These are phyloP conservation scores for Trissonchulus sp. DNA, from an alignment of 2,888 invertebrate species.

Conservation along the genomic window DNA sequence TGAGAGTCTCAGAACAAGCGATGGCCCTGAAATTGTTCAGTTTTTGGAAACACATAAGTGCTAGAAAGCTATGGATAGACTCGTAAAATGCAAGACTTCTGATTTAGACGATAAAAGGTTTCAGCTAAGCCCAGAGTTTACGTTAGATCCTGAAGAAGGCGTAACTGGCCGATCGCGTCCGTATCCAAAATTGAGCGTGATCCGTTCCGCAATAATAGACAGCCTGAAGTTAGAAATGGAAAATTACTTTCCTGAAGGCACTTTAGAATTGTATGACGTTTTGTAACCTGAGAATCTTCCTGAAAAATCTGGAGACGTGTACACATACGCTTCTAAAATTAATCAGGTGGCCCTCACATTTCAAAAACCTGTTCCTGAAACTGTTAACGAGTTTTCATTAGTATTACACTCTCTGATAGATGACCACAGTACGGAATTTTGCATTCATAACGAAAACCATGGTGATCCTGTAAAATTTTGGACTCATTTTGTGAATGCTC, in stretches of 20 bases:
- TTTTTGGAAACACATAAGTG: too few species aligned
- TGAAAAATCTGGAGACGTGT: not conserved
- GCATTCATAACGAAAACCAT: slow-evolving; percentile 2
- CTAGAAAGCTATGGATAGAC: not conserved
- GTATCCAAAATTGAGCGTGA: not conserved
- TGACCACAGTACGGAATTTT: slow-evolving; percentile 5
- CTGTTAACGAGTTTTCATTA: not conserved
- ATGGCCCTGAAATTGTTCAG: too few species aligned
- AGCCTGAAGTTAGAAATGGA: not conserved
- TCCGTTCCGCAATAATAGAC: not conserved
- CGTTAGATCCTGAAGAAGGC: not conserved
- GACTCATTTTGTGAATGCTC: slow-evolving; percentile 13
- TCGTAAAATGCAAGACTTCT: not conserved
- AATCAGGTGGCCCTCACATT: not conserved
- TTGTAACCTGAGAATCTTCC: not conserved
- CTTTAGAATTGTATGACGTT: not conserved
- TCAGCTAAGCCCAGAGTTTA: not conserved
- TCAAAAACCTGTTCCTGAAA: not conserved
- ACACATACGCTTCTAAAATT: not conserved
- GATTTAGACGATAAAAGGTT: slow-evolving; percentile 18
- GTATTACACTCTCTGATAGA: slow-evolving; percentile 4
- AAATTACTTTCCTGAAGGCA: slow-evolving; percentile 13
- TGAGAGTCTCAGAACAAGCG: too few species aligned
- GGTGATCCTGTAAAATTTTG: slow-evolving; percentile 11
- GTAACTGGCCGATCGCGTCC: not conserved